phyloP scores from a whole-genome alignment of 2,888 invertebrate species.

The Agriotes lineatus region DNA sequence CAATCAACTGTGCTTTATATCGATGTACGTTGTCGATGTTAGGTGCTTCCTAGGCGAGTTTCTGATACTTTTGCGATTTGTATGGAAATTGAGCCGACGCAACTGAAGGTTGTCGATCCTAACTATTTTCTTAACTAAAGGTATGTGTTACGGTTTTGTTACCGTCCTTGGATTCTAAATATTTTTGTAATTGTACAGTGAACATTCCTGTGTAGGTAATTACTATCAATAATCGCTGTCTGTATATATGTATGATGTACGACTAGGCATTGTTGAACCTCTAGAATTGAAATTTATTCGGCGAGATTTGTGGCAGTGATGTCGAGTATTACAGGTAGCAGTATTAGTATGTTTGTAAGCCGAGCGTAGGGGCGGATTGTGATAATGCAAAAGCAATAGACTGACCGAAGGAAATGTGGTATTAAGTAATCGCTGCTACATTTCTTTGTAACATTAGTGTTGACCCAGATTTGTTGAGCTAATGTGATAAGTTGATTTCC shows the following conservation, averaged over 20 bases:
- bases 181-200: constrained; percentile 43
- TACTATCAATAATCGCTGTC: background rate
- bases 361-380: background rate
- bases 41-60: constrained; percentile 16
- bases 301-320: constrained; percentile 11
- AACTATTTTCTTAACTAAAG: constrained; percentile 16
- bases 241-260: constrained; percentile 21
- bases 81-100: background rate
- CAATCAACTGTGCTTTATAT: constrained; percentile 35
- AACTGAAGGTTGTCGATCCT: constrained; percentile 7
- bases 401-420: background rate
- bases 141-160: constrained; percentile 26
- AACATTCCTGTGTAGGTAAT: constrained; percentile 35
- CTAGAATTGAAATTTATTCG: background rate
- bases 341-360: background rate
- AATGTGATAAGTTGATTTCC: constrained; percentile 8
- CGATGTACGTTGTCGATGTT: constrained; percentile 20
- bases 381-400: constrained; percentile 13
- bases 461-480: background rate
- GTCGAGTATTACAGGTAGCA: background rate
- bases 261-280: background rate
- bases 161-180: constrained; percentile 31
- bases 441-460: background rate
- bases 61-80: background rate
- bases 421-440: constrained; percentile 9